Base-by-base conservation (phyloP, 2,113 vertebrate species). In the Tenrec ecaudatus region DNA sequence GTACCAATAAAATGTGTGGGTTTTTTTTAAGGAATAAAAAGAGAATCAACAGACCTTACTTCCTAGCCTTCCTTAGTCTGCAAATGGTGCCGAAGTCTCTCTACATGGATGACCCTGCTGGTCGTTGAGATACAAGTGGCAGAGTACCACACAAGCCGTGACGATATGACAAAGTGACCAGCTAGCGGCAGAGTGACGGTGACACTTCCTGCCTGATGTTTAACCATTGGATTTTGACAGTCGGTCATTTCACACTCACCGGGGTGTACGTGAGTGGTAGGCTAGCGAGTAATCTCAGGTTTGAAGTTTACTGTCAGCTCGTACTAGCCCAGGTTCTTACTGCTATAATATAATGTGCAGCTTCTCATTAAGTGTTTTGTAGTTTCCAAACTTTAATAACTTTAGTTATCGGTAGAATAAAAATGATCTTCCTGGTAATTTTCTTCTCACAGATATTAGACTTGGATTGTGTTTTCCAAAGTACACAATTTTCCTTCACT, bases 321-420 rank as follows among this genome's bases (percentile, higher is more conserved):
- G 64, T 33, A 43, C 60, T 15, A 33, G 64, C 16, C n/a, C 47
- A 38, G 58, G 62, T 75, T 80, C 82, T 66, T 23, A 66, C 31
- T 23, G 58, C n/a, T 90, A 58, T 62, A 83, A 88, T 83, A 73
- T 92, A 86, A 57, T 66, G 86, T 83, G 53, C 25, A 47, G 71
- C 81, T 92, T 92, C 96, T 97, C 96, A 92, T 95, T 84, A 95
- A 90, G 92, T 86, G 81, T 75, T 93, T 95, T 95, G 81, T 73
- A 90, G 92, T 95, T 86, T 53, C 90, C 89, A 92, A 95, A 95
- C 86, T 96, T 96, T 93, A 95, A 96, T 97, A 95, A 96, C 95
- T 96, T 96, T 91, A 86, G 86, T 96, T 96, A 95, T 88, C 94
- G 93, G 92, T 47, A 66, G 62, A 71, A 92, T 95, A 90, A 92